These are phyloP conservation scores for Mellivora capensis DNA, from an alignment of 2,113 vertebrate species.

Conservation along the genomic window DNA sequence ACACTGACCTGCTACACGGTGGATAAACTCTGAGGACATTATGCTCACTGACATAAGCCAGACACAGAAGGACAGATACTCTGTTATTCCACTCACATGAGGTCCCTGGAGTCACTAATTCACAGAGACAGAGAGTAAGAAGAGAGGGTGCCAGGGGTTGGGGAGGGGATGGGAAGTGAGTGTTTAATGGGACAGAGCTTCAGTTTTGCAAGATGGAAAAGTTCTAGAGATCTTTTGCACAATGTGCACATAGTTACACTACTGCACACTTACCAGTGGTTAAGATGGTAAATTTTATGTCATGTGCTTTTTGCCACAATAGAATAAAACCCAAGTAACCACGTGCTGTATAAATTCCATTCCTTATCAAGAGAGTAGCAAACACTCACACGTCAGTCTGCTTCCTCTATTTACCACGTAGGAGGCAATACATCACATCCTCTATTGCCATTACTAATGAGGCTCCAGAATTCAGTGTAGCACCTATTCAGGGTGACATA, in stretches of 20 bases:
- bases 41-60: not conserved
- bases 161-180: not conserved
- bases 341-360: not conserved
- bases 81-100: not conserved
- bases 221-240: not conserved
- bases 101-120: not conserved
- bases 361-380: not conserved
- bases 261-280: too few relatives aligned
- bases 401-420: not conserved
- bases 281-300: not conserved
- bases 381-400: not conserved
- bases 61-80: not conserved
- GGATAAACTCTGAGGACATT: not conserved
- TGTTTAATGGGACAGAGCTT: not conserved
- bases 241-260: not conserved
- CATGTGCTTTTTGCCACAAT: not conserved
- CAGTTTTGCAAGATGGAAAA: not conserved
- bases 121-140: not conserved
- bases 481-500: not conserved
- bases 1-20: too few relatives aligned
- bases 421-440: not conserved
- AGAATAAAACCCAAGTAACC: not conserved
- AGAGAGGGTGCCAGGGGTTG: not conserved
- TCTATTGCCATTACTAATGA: not conserved
- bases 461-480: not conserved